Percentiles rank a stretch among this genome's conserved stretches.
phyloP scores from a whole-genome alignment of 2,888 invertebrate genomes.

The Protula sp. region DNA sequence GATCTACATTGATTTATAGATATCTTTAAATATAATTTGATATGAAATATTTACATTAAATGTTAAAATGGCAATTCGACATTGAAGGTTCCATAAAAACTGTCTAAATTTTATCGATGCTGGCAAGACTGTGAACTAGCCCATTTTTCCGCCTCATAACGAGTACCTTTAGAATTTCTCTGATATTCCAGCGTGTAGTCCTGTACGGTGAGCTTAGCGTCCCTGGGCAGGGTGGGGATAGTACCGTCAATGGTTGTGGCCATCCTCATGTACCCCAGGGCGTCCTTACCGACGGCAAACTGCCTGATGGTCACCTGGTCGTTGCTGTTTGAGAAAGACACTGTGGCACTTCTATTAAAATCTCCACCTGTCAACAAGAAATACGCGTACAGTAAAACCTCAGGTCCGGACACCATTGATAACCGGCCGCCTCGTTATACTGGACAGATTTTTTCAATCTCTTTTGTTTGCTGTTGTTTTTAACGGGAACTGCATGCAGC shows the following conservation, averaged over 20 bases:
- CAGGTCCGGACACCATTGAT: no score
- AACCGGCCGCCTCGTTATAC: background rate
- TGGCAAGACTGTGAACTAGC: no score
- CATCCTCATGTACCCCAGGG: constrained; percentile 48
- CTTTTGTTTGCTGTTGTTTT: no score
- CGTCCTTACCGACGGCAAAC: constrained; percentile 63
- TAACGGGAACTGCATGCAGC: no score
- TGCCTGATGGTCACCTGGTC: constrained; percentile 69
- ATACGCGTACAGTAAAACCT: no score
- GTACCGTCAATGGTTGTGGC: constrained; percentile 71
- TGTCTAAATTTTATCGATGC: no score
- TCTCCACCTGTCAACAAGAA: constrained; percentile 70
- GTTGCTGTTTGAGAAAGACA: constrained; percentile 71
- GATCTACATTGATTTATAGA: no score
- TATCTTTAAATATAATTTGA: no score
- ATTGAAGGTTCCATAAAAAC: no score
- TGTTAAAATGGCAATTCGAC: no score
- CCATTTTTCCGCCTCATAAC: no score
- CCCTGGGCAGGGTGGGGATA: constrained; percentile 66
- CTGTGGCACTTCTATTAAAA: constrained; percentile 77
- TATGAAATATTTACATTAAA: no score
- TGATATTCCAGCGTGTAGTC: constrained; percentile 84
- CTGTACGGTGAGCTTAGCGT: constrained; percentile 65
- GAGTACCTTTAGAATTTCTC: constrained; percentile 62
- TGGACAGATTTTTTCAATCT: background rate